These are phyloP conservation scores for Corydoras maculifer DNA, from an alignment of 2,113 vertebrate species.

Conservation along the genomic window DNA sequence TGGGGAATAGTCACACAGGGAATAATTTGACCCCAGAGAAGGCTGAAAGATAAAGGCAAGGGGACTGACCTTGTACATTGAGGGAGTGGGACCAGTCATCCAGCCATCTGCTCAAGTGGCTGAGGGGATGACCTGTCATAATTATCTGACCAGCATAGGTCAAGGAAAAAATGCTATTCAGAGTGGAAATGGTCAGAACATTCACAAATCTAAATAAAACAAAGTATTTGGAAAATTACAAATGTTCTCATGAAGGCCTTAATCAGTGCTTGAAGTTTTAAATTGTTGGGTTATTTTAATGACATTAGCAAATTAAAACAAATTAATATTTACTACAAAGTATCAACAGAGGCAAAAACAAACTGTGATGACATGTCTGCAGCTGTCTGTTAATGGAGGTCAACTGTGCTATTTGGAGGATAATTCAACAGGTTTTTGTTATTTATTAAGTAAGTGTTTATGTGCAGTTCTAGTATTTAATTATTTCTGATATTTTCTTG, in stretches of 20 bases:
- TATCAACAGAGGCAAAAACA: too few relatives aligned
- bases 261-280: too few relatives aligned
- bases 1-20: constrained; percentile 28
- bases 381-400: too few relatives aligned
- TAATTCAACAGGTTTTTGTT: too few relatives aligned
- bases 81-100: constrained; percentile 44
- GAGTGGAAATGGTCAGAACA: constrained; percentile 37
- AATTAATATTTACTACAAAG: neutral
- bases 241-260: too few relatives aligned
- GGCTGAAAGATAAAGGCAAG: constrained; percentile 37
- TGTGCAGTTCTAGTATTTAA: too few relatives aligned
- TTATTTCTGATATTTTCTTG: too few relatives aligned
- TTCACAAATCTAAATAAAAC: neutral
- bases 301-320: neutral
- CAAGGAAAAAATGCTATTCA: neutral
- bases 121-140: constrained; percentile 58
- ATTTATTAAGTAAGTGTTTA: too few relatives aligned
- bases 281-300: too few relatives aligned
- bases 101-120: constrained; percentile 66
- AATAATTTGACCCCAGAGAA: constrained; percentile 53
- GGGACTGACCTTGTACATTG: constrained; percentile 65
- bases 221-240: too few relatives aligned
- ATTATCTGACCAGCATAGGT: constrained; percentile 57
- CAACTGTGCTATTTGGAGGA: too few relatives aligned
- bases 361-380: too few relatives aligned